phyloP scores from a whole-genome alignment of 2,797 vertebrate species.

The Huso huso region DNA sequence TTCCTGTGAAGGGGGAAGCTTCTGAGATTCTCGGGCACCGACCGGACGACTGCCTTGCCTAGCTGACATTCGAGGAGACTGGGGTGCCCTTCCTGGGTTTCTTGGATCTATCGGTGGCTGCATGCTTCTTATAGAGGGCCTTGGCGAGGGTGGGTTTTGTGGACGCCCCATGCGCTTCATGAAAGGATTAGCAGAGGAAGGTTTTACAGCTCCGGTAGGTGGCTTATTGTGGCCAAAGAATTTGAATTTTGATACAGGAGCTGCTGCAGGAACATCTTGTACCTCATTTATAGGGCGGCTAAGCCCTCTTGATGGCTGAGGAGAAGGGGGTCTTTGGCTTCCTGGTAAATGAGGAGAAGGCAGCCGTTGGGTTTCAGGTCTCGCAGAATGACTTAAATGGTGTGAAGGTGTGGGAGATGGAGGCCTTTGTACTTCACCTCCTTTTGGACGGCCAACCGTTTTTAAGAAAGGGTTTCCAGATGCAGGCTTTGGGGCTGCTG shows the following conservation, averaged over 20 bases:
- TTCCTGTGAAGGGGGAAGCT: slow-evolving; percentile 23
- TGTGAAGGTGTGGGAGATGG: neutral
- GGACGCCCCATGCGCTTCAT: slow-evolving; percentile 43
- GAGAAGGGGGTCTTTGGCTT: slow-evolving; percentile 43
- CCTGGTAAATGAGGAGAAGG: slow-evolving; percentile 38
- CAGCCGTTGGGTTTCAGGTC: slow-evolving; percentile 27
- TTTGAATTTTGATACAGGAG: slow-evolving; percentile 58
- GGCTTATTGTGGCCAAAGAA: slow-evolving; percentile 64
- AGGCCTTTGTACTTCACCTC: neutral
- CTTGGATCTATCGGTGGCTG: slow-evolving; percentile 37
- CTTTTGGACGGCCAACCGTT: neutral
- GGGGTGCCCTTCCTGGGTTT: slow-evolving; percentile 25
- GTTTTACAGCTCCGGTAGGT: slow-evolving; percentile 77
- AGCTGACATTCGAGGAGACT: slow-evolving; percentile 41
- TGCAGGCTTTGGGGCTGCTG: neutral
- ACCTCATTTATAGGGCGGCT: slow-evolving; percentile 33
- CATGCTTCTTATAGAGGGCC: slow-evolving; percentile 42
- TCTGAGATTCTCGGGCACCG: slow-evolving; percentile 46
- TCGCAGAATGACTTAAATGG: slow-evolving; percentile 35
- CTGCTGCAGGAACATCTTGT: slow-evolving; percentile 47
- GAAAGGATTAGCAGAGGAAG: slow-evolving; percentile 64
- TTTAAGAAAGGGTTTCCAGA: slow-evolving; percentile 5
- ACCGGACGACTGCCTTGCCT: slow-evolving; percentile 46
- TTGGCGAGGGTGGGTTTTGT: slow-evolving; percentile 61
- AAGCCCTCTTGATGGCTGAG: slow-evolving; percentile 47